Evolutionary conservation across 1,140 invertebrate species (phyloP), one percentile per base, ranked within the genome.

Genomic region (Atta cephalotes): DNA sequence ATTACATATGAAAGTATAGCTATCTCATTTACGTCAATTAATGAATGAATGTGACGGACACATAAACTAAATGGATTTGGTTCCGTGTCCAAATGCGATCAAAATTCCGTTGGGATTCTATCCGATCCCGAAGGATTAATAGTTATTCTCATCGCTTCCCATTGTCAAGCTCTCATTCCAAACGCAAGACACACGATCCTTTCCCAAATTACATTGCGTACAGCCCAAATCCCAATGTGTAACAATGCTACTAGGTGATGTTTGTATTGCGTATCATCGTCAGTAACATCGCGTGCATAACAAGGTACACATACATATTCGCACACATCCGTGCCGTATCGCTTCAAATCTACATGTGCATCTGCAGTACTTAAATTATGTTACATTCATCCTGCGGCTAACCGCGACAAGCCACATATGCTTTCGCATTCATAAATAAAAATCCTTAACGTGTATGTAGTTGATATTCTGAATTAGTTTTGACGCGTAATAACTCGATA

Each of bases 291-390:
- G 56, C 60, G 31, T 82, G 70, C 21, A 74, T 72, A 72, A 82
- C 66, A 49, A 74, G 68, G 21, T 49, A 74, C 18, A 60, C 35
- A 71, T 51, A 51, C 39, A 45, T 45, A 70, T 25, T 51, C 7
- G 18, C 56, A 10, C 18, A 21, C 18, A 28, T 81, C n/a, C 14
- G 39, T 82, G 68, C 56, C 14, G 35, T 82, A 72, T 58, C 35
- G n/a, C 39, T 60, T 31, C 39, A 49, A 31, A 82, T 74, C 65
- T 74, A 16, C 56, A 82, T 58, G 16, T 49, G 18, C 16, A 71
- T 81, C 16, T n/a, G 62, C 77, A 31, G 45, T 66, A 72, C 16
- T 72, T 82, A 49, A 79, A 65, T 78, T 63, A 71, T 35, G 21
- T 39, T 81, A 35, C n/a, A 80, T 81, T 56, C 31, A 56, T 71